These are phyloP conservation scores for Ladona fulva DNA, from an alignment of 1,140 invertebrate genomes.

Conservation along the genomic window DNA sequence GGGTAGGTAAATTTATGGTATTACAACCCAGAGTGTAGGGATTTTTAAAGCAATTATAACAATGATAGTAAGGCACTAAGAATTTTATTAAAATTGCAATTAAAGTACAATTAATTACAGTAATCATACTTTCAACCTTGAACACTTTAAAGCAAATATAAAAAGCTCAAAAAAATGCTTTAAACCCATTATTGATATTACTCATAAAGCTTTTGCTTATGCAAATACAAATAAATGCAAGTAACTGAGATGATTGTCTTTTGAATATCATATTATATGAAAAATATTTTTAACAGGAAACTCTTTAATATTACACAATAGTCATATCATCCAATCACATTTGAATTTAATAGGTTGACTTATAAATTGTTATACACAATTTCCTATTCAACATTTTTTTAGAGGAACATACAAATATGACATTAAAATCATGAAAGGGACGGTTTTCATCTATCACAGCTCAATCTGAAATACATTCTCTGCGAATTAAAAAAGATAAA, in stretches of 20 bases:
- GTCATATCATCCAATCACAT: no score
- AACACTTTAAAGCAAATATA: not conserved
- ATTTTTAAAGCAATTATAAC: no score
- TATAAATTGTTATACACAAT: not conserved
- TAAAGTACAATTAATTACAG: not conserved
- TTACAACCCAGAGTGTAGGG: no score
- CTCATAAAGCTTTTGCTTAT: not conserved
- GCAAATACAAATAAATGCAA: not conserved
- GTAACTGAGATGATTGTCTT: no score
- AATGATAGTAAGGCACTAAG: not conserved
- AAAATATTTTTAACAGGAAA: no score
- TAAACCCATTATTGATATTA: not conserved
- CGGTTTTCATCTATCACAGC: slow-evolving; percentile 4
- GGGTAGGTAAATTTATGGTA: no score
- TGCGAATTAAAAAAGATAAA: not conserved
- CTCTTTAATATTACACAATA: no score
- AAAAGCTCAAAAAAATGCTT: not conserved
- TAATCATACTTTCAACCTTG: not conserved
- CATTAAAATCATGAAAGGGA: slow-evolving; percentile 1
- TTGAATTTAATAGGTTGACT: no score
- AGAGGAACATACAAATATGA: not conserved
- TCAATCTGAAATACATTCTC: not conserved
- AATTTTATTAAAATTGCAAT: not conserved
- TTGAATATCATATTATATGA: no score
- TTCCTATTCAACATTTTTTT: not conserved